phyloP scores from a whole-genome alignment of 2,888 invertebrate species.

The Drosophila barbarae region DNA sequence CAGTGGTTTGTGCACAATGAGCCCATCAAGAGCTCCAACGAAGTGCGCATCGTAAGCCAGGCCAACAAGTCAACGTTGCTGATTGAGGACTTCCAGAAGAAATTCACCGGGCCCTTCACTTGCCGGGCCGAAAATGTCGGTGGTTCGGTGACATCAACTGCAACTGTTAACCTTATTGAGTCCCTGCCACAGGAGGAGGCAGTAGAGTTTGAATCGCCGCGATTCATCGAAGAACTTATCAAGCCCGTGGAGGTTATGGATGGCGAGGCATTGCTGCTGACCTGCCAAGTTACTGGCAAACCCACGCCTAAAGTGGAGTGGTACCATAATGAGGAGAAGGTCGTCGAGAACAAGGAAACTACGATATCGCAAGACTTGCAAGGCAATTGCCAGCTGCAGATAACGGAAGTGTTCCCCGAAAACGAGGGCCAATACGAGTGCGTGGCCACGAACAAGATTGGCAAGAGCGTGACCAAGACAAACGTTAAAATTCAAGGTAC shows the following conservation, averaged over 20 bases:
- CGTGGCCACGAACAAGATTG: slow-evolving; percentile 89
- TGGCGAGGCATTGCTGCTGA: slow-evolving; percentile 89
- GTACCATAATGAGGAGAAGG: slow-evolving; percentile 86
- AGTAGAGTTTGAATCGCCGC: slow-evolving; percentile 85
- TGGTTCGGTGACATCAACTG: slow-evolving; percentile 93
- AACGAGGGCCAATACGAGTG: slow-evolving; percentile 93
- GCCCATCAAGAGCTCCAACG: slow-evolving; percentile 86
- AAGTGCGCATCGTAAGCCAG: slow-evolving; percentile 85
- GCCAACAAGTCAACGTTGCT: slow-evolving; percentile 90
- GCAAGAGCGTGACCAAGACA: slow-evolving; percentile 89
- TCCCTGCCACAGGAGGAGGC: slow-evolving; percentile 81
- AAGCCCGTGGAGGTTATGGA: slow-evolving; percentile 91
- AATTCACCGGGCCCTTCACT: slow-evolving; percentile 88
- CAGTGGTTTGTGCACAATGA: slow-evolving; percentile 91
- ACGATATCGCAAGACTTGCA: slow-evolving; percentile 87
- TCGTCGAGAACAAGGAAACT: slow-evolving; percentile 89
- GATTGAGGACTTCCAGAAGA: slow-evolving; percentile 86
- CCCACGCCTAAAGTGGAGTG: slow-evolving; percentile 90
- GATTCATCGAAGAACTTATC: slow-evolving; percentile 85
- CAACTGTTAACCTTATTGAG: slow-evolving; percentile 84
- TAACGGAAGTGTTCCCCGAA: slow-evolving; percentile 94
- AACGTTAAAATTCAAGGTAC: slow-evolving; percentile 91
- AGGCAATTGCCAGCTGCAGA: slow-evolving; percentile 89
- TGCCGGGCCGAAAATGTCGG: slow-evolving; percentile 94
- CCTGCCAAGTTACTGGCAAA: slow-evolving; percentile 87